Percentiles rank a stretch among this genome's conserved stretches.
Conservation (phyloP, 1,140 invertebrate species). For the Sarcophaga peregrina region DNA sequence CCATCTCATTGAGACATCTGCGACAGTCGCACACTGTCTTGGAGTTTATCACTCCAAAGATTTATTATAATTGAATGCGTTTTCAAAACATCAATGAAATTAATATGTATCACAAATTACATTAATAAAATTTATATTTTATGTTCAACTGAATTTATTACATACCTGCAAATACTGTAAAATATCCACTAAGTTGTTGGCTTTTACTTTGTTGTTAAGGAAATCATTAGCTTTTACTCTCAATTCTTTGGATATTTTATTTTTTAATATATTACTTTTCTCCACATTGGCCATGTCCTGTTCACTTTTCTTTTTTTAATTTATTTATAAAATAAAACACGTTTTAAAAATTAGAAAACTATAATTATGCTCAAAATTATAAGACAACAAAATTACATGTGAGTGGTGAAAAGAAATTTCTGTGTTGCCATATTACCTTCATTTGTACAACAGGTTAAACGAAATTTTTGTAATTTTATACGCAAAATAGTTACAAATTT, state of each 20-base stretch:
- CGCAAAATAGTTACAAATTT: too few relatives aligned
- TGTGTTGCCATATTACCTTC: background rate
- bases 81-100: background rate
- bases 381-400: constrained; percentile 21
- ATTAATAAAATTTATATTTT: background rate
- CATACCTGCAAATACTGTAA: constrained; percentile 72
- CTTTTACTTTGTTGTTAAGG: constrained; percentile 72
- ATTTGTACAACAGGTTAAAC: too few relatives aligned
- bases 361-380: background rate
- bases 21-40: too few relatives aligned
- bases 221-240: constrained; percentile 76
- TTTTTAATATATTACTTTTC: background rate
- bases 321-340: constrained; percentile 25
- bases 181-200: constrained; percentile 74
- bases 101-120: background rate
- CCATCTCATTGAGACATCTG: too few relatives aligned
- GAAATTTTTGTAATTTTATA: too few relatives aligned
- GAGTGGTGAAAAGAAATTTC: background rate
- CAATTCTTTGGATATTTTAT: constrained; percentile 63
- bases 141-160: constrained; percentile 15
- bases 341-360: background rate
- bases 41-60: too few relatives aligned
- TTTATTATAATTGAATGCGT: too few relatives aligned
- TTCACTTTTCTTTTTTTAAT: background rate
- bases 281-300: constrained; percentile 23